phyloP scores from a whole-genome alignment of 2,888 invertebrate species.

The Rotaria magnacalcarata region DNA sequence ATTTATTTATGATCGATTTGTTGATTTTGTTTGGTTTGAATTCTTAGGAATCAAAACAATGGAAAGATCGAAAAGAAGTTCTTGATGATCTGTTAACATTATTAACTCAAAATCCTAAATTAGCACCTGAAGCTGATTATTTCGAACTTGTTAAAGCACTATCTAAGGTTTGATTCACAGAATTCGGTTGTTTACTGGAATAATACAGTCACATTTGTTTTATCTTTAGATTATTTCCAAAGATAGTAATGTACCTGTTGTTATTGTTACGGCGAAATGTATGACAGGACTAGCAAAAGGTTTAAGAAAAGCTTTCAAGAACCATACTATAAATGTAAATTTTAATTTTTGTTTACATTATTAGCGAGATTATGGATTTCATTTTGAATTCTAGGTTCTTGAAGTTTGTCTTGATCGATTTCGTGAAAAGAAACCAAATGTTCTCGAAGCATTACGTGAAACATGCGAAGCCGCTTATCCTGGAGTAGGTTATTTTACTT shows the following conservation, averaged over 20 bases:
- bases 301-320: slow-evolving; percentile 77
- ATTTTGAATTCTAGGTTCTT: slow-evolving; percentile 49
- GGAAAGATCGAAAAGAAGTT: slow-evolving; percentile 90
- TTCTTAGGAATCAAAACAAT: slow-evolving; percentile 75
- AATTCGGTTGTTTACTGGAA: no score
- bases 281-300: slow-evolving; percentile 77
- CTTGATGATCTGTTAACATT: slow-evolving; percentile 76
- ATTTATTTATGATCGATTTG: slow-evolving; percentile 29
- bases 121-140: slow-evolving; percentile 81
- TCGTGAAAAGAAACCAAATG: slow-evolving; percentile 88
- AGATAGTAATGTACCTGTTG: slow-evolving; percentile 88
- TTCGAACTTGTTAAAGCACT: slow-evolving; percentile 79
- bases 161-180: slow-evolving; percentile 69
- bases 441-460: slow-evolving; percentile 78
- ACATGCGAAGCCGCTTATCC: slow-evolving; percentile 82
- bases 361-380: background rate
- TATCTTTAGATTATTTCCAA: slow-evolving; percentile 74
- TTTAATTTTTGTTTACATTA: background rate
- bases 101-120: slow-evolving; percentile 71
- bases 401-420: slow-evolving; percentile 82
- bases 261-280: slow-evolving; percentile 78
- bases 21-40: slow-evolving; percentile 25
- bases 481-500: slow-evolving; percentile 49
- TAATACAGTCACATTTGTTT: slow-evolving; percentile 50
- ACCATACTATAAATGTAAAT: slow-evolving; percentile 66